Evolutionary conservation across 2,888 invertebrate species (phyloP).

Genomic region (Pyrrhosoma nymphula): DNA sequence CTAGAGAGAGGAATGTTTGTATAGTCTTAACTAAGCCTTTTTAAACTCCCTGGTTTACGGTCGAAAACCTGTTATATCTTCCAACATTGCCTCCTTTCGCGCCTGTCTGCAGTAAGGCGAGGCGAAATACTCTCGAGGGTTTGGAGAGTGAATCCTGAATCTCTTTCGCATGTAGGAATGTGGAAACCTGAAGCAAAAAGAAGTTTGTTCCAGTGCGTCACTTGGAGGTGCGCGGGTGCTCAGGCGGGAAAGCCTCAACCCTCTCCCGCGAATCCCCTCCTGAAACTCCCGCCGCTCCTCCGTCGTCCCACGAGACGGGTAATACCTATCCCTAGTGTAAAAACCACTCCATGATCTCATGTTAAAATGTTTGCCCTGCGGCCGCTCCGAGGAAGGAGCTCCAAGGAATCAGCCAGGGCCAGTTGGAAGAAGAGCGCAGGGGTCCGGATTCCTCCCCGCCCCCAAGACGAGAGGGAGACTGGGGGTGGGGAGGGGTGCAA

Average conservation of each 20-base stretch:
- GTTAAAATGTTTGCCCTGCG: conserved; percentile 10
- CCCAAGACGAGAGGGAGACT: neutral
- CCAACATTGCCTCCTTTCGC: no score
- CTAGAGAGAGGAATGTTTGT: no score
- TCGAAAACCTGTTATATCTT: no score
- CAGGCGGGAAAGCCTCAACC: no score
- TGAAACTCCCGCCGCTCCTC: no score
- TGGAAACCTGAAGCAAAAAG: no score
- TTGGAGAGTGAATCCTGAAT: neutral
- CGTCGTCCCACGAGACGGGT: neutral
- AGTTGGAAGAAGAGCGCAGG: neutral
- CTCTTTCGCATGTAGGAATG: no score
- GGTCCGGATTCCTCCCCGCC: neutral
- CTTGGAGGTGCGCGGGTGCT: neutral
- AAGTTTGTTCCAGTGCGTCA: no score
- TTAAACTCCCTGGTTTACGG: no score
- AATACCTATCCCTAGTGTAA: neutral
- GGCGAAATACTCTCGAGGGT: neutral
- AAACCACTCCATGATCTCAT: conserved; percentile 1
- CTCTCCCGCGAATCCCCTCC: no score
- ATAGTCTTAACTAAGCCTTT: no score
- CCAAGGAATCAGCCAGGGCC: neutral
- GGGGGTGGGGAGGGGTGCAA: neutral
- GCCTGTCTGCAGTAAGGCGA: no score
- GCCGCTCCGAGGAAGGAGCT: neutral